Evolutionary conservation across 1,140 invertebrate genomes (phyloP).

Genomic region (Periplaneta americana): DNA sequence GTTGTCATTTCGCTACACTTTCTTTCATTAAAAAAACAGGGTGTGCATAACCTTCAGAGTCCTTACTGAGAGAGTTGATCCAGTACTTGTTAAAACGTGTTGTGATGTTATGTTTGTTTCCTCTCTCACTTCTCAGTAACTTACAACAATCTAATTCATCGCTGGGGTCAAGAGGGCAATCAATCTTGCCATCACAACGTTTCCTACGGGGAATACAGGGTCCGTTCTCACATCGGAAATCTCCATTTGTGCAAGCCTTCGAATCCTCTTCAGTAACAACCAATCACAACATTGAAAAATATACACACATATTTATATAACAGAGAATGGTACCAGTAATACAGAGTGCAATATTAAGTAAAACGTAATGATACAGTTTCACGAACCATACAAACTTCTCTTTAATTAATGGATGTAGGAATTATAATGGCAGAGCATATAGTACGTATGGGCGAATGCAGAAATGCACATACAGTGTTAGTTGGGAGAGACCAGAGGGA

Average conservation of each 20-base stretch:
- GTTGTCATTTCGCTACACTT: no score
- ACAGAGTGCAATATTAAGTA: no score
- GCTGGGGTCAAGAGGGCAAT: constrained; percentile 59
- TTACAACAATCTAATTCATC: constrained; percentile 58
- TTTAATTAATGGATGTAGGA: no score
- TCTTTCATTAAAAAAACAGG: no score
- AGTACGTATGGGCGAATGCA: no score
- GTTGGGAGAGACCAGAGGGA: no score
- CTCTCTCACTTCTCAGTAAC: not conserved
- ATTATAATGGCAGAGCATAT: no score
- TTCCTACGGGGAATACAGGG: constrained; percentile 50
- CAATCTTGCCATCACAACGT: constrained; percentile 53
- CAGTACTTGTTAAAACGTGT: not conserved
- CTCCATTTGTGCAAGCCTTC: constrained; percentile 23
- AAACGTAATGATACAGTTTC: no score
- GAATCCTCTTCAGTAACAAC: not conserved
- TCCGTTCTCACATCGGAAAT: constrained; percentile 58
- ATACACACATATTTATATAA: no score
- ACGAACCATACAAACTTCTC: no score
- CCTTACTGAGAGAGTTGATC: not conserved
- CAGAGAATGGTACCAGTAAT: no score
- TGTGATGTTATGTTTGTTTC: not conserved
- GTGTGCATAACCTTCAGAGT: not conserved
- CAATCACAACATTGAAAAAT: not conserved
- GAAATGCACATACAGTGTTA: no score